Conservation (phyloP, 64 coral and sea anemone genomes). For the Montipora sp. region DNA sequence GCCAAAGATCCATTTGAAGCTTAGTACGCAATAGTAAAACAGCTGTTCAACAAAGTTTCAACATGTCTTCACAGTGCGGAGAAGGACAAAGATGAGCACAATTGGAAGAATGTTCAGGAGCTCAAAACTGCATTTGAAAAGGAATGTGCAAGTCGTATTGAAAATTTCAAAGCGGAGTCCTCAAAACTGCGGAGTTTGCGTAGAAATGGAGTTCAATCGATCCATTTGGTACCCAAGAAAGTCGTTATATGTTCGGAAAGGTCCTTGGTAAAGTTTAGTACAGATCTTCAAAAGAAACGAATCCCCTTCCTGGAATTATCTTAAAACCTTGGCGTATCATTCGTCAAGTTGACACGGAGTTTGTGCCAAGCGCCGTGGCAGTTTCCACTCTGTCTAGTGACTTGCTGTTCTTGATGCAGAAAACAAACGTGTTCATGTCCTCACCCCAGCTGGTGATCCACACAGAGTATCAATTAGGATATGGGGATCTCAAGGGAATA, state of each 20-base stretch:
- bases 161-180: not conserved
- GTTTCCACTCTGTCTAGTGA: slow-evolving; percentile 17
- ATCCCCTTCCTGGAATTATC: not conserved
- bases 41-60: not conserved
- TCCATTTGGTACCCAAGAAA: not conserved
- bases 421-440: slow-evolving; percentile 28
- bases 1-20: not conserved
- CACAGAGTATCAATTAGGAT: slow-evolving; percentile 18
- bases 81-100: not conserved
- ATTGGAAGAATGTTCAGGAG: slow-evolving; percentile 14
- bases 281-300: not conserved
- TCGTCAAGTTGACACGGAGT: slow-evolving; percentile 28
- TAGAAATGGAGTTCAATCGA: not conserved
- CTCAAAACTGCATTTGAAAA: slow-evolving; percentile 10
- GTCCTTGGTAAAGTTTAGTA: slow-evolving; percentile 5
- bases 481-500: slow-evolving; percentile 34
- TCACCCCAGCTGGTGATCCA: slow-evolving; percentile 16
- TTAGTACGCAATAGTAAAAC: not conserved
- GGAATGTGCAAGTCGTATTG: not conserved
- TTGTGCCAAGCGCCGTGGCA: slow-evolving; percentile 4
- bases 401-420: slow-evolving; percentile 48
- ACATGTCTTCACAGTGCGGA: not conserved
- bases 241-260: slow-evolving; percentile 1
- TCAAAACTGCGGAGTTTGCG: not conserved
- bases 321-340: not conserved